These are phyloP conservation scores for Pediacus dermestoides DNA, from an alignment of 2,888 invertebrate species.

Conservation along the genomic window DNA sequence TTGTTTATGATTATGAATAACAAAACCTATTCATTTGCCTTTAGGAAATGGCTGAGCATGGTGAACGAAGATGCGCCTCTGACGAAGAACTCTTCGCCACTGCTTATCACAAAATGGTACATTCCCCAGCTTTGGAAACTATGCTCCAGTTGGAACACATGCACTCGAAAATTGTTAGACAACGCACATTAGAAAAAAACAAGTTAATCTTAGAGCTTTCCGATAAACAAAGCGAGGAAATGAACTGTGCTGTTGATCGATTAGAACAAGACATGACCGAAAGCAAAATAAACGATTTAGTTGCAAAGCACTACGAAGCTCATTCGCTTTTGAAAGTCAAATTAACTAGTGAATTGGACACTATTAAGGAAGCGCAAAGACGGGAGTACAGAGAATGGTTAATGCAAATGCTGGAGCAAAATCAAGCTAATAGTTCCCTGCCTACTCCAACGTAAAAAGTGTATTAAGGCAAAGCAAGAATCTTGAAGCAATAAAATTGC, in stretches of 20 bases:
- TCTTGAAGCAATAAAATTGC: constrained; percentile 10
- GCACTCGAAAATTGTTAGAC: constrained; percentile 76
- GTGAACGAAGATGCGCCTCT: constrained; percentile 74
- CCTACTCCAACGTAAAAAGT: constrained; percentile 54
- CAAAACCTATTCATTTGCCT: neutral
- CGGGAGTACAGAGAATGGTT: constrained; percentile 88
- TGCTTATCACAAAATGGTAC: constrained; percentile 71
- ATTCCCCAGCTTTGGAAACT: constrained; percentile 72
- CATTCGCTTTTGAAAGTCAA: constrained; percentile 81
- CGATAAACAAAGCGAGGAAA: constrained; percentile 79
- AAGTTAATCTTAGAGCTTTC: constrained; percentile 68
- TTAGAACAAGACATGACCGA: constrained; percentile 76
- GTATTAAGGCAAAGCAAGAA: constrained; percentile 15
- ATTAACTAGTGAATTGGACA: constrained; percentile 81
- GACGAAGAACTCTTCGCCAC: constrained; percentile 84
- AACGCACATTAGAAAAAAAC: constrained; percentile 69
- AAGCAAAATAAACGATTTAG: constrained; percentile 79
- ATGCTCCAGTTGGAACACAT: constrained; percentile 85
- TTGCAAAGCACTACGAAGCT: constrained; percentile 76
- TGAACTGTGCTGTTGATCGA: constrained; percentile 79
- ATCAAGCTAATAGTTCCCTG: constrained; percentile 57
- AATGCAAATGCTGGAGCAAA: constrained; percentile 72
- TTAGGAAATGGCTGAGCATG: constrained; percentile 77
- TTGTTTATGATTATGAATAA: too few relatives aligned
- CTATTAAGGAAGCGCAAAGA: constrained; percentile 78